Evolutionary conservation across 2,113 vertebrate species (phyloP).

Genomic region (Prietella phreatophila): DNA sequence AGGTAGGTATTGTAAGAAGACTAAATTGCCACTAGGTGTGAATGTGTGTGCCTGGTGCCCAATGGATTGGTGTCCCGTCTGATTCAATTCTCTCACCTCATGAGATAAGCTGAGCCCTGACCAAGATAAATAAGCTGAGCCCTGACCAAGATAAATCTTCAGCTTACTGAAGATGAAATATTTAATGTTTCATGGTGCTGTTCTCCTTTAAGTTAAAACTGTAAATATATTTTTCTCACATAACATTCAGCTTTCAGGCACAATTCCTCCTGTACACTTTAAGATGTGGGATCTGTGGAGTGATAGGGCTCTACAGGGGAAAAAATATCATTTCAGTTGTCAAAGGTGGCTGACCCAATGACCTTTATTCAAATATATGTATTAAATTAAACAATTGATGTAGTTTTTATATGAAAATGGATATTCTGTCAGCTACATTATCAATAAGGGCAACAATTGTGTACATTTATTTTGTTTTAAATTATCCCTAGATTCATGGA

Average conservation of each 20-base stretch:
- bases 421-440: not conserved
- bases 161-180: not conserved
- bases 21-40: not conserved
- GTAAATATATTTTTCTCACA: not conserved
- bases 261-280: not conserved
- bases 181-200: not conserved
- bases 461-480: not conserved
- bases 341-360: not conserved
- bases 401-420: not conserved
- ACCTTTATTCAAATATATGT: not conserved
- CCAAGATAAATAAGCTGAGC: not conserved
- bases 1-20: not conserved
- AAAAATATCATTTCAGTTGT: not conserved
- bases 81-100: not conserved
- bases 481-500: not conserved
- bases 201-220: not conserved
- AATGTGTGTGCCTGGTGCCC: not conserved
- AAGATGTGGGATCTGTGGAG: not conserved
- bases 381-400: not conserved
- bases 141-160: not conserved
- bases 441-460: not conserved
- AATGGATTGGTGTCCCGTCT: not conserved
- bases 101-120: not conserved
- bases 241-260: not conserved
- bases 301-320: not conserved